Percentiles rank a stretch among this genome's conserved stretches.
Evolutionary conservation across 2,113 vertebrate species (phyloP).

Genomic region (Phaethon lepturus): DNA sequence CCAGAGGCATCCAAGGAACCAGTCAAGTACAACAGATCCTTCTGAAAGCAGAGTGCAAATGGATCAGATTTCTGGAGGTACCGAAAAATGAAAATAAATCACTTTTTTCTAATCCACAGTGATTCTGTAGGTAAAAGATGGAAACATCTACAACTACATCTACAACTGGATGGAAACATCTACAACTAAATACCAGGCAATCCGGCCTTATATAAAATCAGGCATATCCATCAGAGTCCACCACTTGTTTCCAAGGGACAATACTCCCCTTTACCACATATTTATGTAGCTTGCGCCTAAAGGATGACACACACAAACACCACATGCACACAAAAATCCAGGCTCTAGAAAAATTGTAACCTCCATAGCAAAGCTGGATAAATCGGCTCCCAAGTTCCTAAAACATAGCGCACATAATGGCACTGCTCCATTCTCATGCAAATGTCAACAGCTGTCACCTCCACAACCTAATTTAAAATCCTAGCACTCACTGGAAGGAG

Average conservation of each 20-base stretch:
- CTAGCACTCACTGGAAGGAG: background rate
- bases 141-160: no score
- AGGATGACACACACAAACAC: background rate
- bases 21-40: conserved; percentile 20
- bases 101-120: background rate
- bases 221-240: background rate
- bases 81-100: background rate
- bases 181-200: background rate
- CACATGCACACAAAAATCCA: background rate
- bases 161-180: no score
- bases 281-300: background rate
- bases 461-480: background rate
- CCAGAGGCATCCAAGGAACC: background rate
- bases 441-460: background rate
- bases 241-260: fast-evolving
- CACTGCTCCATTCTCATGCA: background rate
- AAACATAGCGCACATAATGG: fast-evolving
- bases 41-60: background rate
- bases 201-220: background rate
- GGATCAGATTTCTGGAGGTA: background rate
- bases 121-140: no score
- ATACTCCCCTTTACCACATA: background rate
- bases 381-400: background rate
- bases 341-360: background rate
- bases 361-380: background rate